Evolutionary conservation across 92 coral and sea anemone genomes (phyloP).

Genomic region (Phenganax stokvisi): DNA sequence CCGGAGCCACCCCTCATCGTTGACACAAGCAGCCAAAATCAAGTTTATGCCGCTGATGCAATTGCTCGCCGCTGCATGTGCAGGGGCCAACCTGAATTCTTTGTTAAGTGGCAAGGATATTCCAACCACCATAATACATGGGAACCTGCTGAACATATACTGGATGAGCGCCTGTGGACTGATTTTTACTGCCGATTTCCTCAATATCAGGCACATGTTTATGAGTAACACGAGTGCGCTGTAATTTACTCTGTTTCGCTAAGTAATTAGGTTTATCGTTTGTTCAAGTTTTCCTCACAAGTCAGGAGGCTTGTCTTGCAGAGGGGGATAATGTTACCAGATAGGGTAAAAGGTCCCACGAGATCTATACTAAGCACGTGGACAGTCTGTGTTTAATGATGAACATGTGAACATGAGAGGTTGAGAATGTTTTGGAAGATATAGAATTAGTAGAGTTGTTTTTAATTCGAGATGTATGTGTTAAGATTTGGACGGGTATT

Average conservation of each 20-base stretch:
- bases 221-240: neutral
- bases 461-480: no score
- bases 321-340: neutral
- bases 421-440: no score
- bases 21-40: neutral
- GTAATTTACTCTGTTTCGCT: neutral
- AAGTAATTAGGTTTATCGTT: neutral
- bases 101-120: conserved; percentile 31
- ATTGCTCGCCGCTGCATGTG: neutral
- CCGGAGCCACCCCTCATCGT: neutral
- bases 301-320: conserved; percentile 1
- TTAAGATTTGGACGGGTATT: no score
- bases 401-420: no score
- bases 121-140: conserved; percentile 23
- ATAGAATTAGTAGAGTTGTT: no score
- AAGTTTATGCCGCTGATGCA: conserved; percentile 9
- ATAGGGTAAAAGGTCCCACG: neutral
- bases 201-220: no score
- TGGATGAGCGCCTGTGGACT: conserved; percentile 13
- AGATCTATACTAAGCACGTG: no score
- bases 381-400: no score
- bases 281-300: neutral
- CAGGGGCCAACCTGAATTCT: conserved; percentile 7
- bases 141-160: conserved; percentile 32
- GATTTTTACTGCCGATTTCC: neutral